Percentiles rank a stretch among this genome's conserved stretches.
These are phyloP conservation scores for Amia ocellicauda DNA, from an alignment of 2,113 vertebrate species.

Conservation along the genomic window DNA sequence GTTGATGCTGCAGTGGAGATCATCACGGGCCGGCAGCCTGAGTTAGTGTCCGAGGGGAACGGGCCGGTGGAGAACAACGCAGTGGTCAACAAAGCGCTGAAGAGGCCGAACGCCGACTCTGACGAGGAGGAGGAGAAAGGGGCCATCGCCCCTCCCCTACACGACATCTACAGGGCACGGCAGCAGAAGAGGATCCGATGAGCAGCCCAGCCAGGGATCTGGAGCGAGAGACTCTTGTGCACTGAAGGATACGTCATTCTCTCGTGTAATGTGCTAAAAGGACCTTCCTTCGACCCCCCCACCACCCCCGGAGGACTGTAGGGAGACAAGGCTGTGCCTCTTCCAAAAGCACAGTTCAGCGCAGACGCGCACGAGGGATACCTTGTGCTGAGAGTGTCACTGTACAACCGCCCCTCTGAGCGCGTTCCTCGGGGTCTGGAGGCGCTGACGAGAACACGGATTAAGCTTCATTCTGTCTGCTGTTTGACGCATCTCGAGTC, in stretches of 20 bases:
- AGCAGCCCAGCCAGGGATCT: slow-evolving; percentile 30
- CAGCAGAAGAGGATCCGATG: slow-evolving; percentile 98
- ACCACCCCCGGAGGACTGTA: not conserved
- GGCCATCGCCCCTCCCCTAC: slow-evolving; percentile 87
- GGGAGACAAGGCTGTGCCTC: not conserved
- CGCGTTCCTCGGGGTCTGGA: not conserved
- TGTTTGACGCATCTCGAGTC: slow-evolving; percentile 58
- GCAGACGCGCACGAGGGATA: not conserved
- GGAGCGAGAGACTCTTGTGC: not conserved
- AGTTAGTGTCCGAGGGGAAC: slow-evolving; percentile 82
- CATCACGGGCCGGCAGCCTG: slow-evolving; percentile 84
- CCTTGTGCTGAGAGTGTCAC: slow-evolving; percentile 3
- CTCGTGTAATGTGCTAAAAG: not conserved
- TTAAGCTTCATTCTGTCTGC: slow-evolving; percentile 38
- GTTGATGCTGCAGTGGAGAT: slow-evolving; percentile 91
- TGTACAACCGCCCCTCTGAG: not conserved
- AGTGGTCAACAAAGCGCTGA: slow-evolving; percentile 80
- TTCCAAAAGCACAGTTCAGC: not conserved
- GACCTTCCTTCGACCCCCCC: not conserved
- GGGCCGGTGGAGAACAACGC: slow-evolving; percentile 87
- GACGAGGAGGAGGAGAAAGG: slow-evolving; percentile 97
- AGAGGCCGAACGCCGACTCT: slow-evolving; percentile 92
- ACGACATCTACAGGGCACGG: slow-evolving; percentile 94
- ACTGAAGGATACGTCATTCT: not conserved
- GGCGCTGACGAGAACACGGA: not conserved